Evolutionary conservation across 2,113 vertebrate genomes (phyloP).

Genomic region (Lamprotornis superbus): DNA sequence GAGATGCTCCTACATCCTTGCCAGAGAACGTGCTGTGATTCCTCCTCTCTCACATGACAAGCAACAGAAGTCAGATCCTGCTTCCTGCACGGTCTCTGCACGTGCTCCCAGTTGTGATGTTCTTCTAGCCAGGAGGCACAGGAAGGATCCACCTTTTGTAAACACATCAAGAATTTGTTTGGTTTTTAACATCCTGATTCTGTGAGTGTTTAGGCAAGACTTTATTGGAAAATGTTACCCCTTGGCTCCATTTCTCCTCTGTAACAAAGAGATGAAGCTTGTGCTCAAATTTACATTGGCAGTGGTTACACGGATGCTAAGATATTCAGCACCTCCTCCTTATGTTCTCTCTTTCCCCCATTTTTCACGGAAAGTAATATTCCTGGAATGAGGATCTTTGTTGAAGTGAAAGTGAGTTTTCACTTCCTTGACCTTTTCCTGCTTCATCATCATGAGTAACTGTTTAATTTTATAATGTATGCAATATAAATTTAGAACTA

Average conservation of each 20-base stretch:
- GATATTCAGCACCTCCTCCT: not conserved
- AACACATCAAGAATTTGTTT: not conserved
- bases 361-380: not conserved
- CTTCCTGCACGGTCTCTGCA: not conserved
- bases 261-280: not conserved
- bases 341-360: not conserved
- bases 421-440: not conserved
- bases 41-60: not conserved
- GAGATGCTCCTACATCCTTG: not conserved
- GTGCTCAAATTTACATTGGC: not conserved
- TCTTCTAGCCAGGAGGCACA: not conserved
- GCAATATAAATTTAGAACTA: not conserved
- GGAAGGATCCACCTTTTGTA: not conserved
- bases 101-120: rapidly evolving
- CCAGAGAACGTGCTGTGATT: rapidly evolving
- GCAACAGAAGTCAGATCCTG: not conserved
- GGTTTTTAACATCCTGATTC: not conserved
- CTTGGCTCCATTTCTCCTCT: not conserved
- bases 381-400: not conserved
- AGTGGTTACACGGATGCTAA: not conserved
- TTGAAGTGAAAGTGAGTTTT: not conserved
- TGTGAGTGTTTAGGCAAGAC: not conserved
- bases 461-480: not conserved
- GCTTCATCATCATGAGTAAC: not conserved
- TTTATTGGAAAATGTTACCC: not conserved